Evolutionary conservation across 1,140 invertebrate species (phyloP).

Genomic region (Eupristina koningsbergeri): DNA sequence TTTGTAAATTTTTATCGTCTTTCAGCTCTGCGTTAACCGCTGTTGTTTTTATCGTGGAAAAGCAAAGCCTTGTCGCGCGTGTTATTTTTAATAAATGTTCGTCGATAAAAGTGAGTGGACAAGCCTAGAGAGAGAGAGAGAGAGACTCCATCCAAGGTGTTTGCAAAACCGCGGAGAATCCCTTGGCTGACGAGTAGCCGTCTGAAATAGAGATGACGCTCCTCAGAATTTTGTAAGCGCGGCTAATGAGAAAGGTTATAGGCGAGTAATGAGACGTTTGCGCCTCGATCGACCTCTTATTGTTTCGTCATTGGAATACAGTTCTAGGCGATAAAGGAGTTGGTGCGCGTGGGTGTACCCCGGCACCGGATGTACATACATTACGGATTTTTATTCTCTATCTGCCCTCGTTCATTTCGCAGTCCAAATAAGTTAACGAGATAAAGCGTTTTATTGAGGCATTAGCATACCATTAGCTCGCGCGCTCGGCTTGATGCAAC

Average conservation of each 20-base stretch:
- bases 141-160: not conserved
- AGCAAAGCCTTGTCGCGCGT: not conserved
- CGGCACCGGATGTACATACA: slow-evolving; percentile 36
- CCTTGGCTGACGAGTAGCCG: not conserved
- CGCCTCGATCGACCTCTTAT: slow-evolving; percentile 37
- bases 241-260: slow-evolving; percentile 15
- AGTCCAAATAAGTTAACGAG: not conserved
- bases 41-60: not conserved
- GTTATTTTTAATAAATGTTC: slow-evolving; percentile 8
- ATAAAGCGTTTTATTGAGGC: not conserved
- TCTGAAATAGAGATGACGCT: slow-evolving; percentile 30
- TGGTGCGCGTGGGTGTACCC: not conserved
- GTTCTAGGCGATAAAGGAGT: slow-evolving; percentile 27
- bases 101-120: not conserved
- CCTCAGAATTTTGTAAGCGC: slow-evolving; percentile 17
- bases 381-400: slow-evolving; percentile 19
- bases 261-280: slow-evolving; percentile 23
- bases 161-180: not conserved
- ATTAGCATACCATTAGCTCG: not conserved
- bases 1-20: not conserved
- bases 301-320: slow-evolving; percentile 39
- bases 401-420: slow-evolving; percentile 30
- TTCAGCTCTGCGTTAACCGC: not conserved
- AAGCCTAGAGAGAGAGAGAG: no score
- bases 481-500: not conserved